Evolutionary conservation across 2,888 invertebrate species (phyloP), one percentile per base, ranked within the genome.

Genomic region (Meloe dianella): DNA sequence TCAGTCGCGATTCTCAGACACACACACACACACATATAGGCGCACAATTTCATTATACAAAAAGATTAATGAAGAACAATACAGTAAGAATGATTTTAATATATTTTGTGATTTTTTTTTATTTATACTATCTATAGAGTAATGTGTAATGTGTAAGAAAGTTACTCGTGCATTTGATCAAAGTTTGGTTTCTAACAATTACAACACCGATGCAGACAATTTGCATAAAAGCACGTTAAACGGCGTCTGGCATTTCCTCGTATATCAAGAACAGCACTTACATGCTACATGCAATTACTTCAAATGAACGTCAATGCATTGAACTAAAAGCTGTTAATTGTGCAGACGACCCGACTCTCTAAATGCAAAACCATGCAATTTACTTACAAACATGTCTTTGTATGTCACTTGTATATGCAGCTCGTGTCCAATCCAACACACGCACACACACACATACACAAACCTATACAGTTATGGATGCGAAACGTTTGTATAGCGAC

Each of bases 331-430:
- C 68, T 68, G 68, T 68, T 68, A 68, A 68, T 68, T 68, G 68
- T 68, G 58, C 60, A 63, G 60, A 61, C 63, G 68, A 65, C 63
- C 63, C 60, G 68, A 60, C 65, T 68, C 60, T 63, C 68, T 60
- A 64, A 68, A 68, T 68, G 63, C 68, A 59, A 68, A 68, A 63
- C 68, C 65, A 68, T 68, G 68, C 68, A 68, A 68, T 68, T 68
- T 68, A 65, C 68, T 68, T 65, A 68, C 68, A 68, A 68, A 68
- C 64, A 68, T 65, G 68, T 68, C 68, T 68, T 65, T 68, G 68
- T 68, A 63, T 63, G 68, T 65, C 68, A 63, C 65, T 68, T 68
- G 65, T 68, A 68, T 65, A 68, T 68, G 65, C 68, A 65, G 65
- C 68, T 63, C 60, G 65, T 57, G 65, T 65, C 61, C 62, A 64